A percentile compares a stretch with the other conserved stretches of the same genome.
Evolutionary conservation across 2,888 invertebrate species (phyloP).

Genomic region (Lasioglossum morio): DNA sequence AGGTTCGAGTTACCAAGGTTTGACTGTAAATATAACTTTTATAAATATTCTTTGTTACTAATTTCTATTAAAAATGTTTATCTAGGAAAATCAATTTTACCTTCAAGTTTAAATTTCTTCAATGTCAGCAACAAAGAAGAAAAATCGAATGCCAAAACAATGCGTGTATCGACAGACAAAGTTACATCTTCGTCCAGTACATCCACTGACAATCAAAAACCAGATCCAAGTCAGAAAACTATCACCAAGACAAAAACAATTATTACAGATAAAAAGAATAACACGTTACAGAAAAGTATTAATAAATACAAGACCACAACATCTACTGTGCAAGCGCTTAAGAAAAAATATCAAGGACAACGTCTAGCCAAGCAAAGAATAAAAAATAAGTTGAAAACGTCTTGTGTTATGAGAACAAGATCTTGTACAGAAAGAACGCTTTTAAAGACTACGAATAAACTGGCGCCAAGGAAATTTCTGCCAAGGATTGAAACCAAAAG

Average conservation of each 20-base stretch:
- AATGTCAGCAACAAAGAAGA: constrained; percentile 82
- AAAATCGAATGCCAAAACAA: constrained; percentile 71
- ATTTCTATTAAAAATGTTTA: constrained; percentile 4
- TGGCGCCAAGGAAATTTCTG: constrained; percentile 74
- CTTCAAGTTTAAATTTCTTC: constrained; percentile 90
- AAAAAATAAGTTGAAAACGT: constrained; percentile 79
- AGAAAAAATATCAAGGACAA: constrained; percentile 88
- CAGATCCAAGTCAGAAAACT: constrained; percentile 70
- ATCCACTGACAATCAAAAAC: constrained; percentile 58
- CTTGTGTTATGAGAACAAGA: constrained; percentile 85
- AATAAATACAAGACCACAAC: constrained; percentile 79
- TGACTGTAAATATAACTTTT: constrained; percentile 81
- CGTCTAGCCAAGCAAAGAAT: constrained; percentile 86
- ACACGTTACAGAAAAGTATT: constrained; percentile 71
- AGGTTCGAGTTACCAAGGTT: too few relatives aligned
- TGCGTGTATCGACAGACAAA: constrained; percentile 54
- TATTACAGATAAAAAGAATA: constrained; percentile 76
- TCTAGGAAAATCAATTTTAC: constrained; percentile 89
- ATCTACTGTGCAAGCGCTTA: constrained; percentile 86
- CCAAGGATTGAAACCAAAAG: constrained; percentile 73
- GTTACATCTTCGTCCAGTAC: constrained; percentile 50
- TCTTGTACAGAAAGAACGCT: constrained; percentile 82
- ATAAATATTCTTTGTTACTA: constrained; percentile 70
- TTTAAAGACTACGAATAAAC: constrained; percentile 81
- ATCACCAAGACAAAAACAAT: constrained; percentile 81